Conservation (phyloP, 2,797 vertebrate genomes). For the Thunnus albacares region DNA sequence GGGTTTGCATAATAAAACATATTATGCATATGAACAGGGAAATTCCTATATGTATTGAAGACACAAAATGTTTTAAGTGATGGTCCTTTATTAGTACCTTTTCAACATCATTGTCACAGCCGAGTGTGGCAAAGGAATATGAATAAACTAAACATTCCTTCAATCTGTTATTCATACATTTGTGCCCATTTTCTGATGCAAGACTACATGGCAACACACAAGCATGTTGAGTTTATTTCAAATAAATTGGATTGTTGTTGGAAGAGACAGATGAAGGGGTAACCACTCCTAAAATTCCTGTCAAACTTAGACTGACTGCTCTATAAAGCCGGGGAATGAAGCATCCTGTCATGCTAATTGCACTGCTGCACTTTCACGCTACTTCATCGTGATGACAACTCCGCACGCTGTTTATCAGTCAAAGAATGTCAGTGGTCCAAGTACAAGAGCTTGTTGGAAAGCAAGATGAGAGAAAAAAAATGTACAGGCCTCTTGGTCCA, state of each 20-base stretch:
- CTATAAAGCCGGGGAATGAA: slow-evolving; percentile 49
- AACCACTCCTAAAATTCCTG: slow-evolving; percentile 31
- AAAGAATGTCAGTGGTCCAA: slow-evolving; percentile 30
- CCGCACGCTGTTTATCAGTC: slow-evolving; percentile 32
- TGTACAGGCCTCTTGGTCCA: slow-evolving; percentile 42
- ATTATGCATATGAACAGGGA: background rate
- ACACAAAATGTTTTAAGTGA: background rate
- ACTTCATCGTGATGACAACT: slow-evolving; percentile 46
- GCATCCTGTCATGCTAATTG: slow-evolving; percentile 64
- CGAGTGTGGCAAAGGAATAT: background rate
- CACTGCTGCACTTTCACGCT: slow-evolving; percentile 52
- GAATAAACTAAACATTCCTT: background rate
- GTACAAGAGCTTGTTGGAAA: slow-evolving; percentile 29
- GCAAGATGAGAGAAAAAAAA: background rate
- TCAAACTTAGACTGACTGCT: slow-evolving; percentile 44
- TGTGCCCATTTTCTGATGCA: slow-evolving; percentile 6
- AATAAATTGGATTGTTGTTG: slow-evolving; percentile 27
- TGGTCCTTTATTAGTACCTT: background rate
- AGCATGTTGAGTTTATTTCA: slow-evolving; percentile 41
- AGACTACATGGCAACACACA: slow-evolving; percentile 5
- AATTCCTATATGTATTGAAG: background rate
- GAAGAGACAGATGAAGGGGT: slow-evolving; percentile 32
- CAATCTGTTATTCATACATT: slow-evolving; percentile 8
- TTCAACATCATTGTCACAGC: background rate
- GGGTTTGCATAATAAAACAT: too few species aligned